These are phyloP conservation scores for Octonoba sinensis DNA, from an alignment of 2,888 invertebrate genomes.

Conservation along the genomic window DNA sequence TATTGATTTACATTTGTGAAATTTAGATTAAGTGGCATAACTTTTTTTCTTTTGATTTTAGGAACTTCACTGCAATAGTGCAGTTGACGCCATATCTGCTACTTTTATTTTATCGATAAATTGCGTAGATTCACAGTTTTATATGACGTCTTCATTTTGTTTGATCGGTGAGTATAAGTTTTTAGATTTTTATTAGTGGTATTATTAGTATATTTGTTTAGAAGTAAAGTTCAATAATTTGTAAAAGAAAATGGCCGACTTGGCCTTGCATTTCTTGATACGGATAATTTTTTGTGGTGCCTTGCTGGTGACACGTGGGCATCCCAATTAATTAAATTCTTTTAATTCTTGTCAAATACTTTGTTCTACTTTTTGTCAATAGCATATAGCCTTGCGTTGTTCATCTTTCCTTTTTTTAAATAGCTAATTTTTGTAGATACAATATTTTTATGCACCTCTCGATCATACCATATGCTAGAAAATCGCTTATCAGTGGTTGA, in stretches of 20 bases:
- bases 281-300: conserved; percentile 17
- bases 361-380: background rate
- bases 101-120: conserved; percentile 62
- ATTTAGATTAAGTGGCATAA: background rate
- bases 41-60: conserved; percentile 19
- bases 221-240: background rate
- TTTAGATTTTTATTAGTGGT: background rate
- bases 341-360: background rate
- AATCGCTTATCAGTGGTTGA: too few relatives aligned
- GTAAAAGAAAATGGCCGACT: conserved; percentile 23
- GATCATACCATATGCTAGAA: conserved; percentile 2
- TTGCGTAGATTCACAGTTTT: conserved; percentile 75
- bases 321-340: background rate
- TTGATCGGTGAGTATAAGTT: conserved; percentile 81
- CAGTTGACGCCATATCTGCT: conserved; percentile 59
- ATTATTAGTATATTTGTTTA: background rate
- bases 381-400: background rate
- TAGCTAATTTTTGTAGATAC: background rate
- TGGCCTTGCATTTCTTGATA: conserved; percentile 29
- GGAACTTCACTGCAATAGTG: conserved; percentile 52
- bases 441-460: background rate
- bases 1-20: background rate
- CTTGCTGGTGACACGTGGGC: conserved; percentile 55
- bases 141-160: conserved; percentile 94
- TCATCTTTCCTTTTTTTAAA: too few relatives aligned